phyloP scores from a whole-genome alignment of 2,888 invertebrate species.

The Chymomyza amoena region DNA sequence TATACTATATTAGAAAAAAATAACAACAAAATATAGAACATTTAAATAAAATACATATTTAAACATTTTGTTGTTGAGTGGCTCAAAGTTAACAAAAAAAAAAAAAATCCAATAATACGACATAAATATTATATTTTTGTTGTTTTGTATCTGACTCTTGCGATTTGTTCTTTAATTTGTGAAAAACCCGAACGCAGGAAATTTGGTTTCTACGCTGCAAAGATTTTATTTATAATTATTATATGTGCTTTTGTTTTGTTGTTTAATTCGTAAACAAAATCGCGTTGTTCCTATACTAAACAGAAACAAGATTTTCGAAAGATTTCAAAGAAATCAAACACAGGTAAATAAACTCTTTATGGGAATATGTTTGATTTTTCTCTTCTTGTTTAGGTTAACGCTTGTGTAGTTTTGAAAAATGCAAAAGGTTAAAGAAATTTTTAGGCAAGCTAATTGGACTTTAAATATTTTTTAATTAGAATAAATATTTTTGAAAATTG shows the following conservation, averaged over 20 bases:
- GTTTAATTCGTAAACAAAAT: constrained; percentile 60
- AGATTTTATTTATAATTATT: constrained; percentile 13
- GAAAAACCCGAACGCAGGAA: constrained; percentile 8
- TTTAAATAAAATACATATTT: neutral
- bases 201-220: constrained; percentile 39
- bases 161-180: neutral
- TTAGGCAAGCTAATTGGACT: neutral
- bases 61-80: neutral
- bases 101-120: neutral
- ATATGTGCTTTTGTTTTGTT: constrained; percentile 36
- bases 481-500: no score
- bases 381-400: neutral
- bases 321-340: neutral
- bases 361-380: neutral
- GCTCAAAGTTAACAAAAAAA: neutral
- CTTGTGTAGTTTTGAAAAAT: neutral
- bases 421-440: neutral
- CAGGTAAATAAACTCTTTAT: constrained; percentile 9
- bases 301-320: neutral
- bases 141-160: neutral
- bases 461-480: neutral
- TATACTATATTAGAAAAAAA: neutral
- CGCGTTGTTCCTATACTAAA: constrained; percentile 9
- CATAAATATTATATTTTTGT: neutral
- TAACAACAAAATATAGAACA: neutral